Base-by-base conservation (phyloP, 2,888 invertebrate genomes). In the Brassicogethes aeneus region DNA sequence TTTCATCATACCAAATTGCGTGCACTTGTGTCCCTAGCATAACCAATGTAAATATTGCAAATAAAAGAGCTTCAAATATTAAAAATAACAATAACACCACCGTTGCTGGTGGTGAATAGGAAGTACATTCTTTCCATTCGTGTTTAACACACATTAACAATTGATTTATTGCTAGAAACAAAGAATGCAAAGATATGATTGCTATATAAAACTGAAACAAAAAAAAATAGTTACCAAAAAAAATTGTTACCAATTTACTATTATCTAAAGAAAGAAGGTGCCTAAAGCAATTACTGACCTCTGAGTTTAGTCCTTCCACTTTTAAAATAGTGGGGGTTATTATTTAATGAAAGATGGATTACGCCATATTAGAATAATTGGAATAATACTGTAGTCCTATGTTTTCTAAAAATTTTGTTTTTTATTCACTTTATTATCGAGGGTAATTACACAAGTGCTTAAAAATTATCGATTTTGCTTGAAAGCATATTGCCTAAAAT, bases 1-100 rank as follows among this genome's bases (percentile, higher is more conserved):
- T 99, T 74, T 99, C 94, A 69, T 99, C 99, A 61, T 92, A 91
- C 82, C 95, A 93, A 62, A 99, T 97, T 16, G 97, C 95, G 62
- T 92, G 91, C 32, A 99, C 60, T 39, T 56, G 56, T 1, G 95
- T 94, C 36, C 89, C 90, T 55, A 95, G 80, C 99, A 99, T 99
- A 32, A 99, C 92, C 16, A 87, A 85, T 1, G 97, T 97, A 70
- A 99, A 99, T 53, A 97, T 90, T 15, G 95, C 93, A 72, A 99
- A 99, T 36, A 99, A 77, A 30, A 99, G 75, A 0, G 93, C 91
- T 70, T 96, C 95, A 52, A 95, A 93, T 39, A 91, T 85, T 23
- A 96, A 76, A 64, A 95, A 92, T 41, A 96, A 74, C 37, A 96
- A 70, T 31, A 96, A 73, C 5, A 95, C 85, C 13, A 97, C 95